A percentile compares a stretch with the other conserved stretches of the same genome.
Conservation (phyloP, 2,797 vertebrate species). For the Pagetopsis macropterus region DNA sequence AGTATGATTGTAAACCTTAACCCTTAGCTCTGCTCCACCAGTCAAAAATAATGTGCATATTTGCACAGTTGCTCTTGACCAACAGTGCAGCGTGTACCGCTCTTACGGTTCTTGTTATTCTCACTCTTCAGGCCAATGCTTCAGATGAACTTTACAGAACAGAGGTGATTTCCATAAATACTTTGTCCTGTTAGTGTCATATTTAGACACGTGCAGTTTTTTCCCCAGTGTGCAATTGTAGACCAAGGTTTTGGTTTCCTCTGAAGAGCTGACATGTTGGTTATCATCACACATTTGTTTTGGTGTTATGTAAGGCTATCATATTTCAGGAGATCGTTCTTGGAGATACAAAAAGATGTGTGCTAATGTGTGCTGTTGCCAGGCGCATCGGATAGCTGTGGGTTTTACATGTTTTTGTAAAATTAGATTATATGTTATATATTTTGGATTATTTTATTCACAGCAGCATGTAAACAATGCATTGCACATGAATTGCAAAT, state of each 20-base stretch:
- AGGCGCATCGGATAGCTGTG: no score
- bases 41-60: slow-evolving; percentile 2
- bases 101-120: not conserved
- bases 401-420: no score
- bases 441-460: no score
- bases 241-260: not conserved
- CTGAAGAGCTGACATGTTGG: not conserved
- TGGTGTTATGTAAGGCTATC: not conserved
- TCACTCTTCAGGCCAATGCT: not conserved
- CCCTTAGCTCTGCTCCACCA: not conserved
- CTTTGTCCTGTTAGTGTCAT: not conserved
- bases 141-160: not conserved
- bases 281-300: not conserved
- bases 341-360: not conserved
- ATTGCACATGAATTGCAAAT: no score
- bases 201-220: no score
- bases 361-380: not conserved
- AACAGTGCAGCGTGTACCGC: not conserved
- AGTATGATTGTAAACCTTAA: not conserved
- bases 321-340: not conserved
- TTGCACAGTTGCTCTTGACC: slow-evolving; percentile 1
- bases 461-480: no score
- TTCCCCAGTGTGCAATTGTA: not conserved
- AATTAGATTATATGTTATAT: no score
- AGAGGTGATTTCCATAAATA: not conserved